Evolutionary conservation across 2,797 vertebrate genomes (phyloP).

Genomic region (Botia kubotai): DNA sequence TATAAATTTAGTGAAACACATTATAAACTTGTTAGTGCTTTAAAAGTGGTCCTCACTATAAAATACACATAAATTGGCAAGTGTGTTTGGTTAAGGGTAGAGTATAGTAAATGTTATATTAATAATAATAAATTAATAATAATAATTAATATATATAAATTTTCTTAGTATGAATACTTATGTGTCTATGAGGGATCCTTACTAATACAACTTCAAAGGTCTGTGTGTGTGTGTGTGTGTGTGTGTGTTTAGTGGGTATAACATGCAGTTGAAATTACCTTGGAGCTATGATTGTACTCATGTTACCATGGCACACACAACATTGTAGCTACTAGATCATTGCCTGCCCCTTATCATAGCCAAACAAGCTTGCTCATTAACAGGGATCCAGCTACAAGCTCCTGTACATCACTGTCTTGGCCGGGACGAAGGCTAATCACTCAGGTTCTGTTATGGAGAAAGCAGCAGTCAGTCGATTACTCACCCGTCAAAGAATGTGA

Average conservation of each 20-base stretch:
- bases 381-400: slow-evolving; percentile 78
- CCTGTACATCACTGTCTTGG: slow-evolving; percentile 88
- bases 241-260: neutral
- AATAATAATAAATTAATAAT: no score
- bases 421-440: slow-evolving; percentile 86
- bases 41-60: no score
- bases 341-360: slow-evolving; percentile 86
- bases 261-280: slow-evolving; percentile 51
- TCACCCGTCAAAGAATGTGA: slow-evolving; percentile 85
- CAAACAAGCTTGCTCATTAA: slow-evolving; percentile 88
- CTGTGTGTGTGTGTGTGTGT: neutral
- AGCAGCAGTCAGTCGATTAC: slow-evolving; percentile 89
- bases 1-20: no score
- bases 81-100: no score
- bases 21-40: no score
- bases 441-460: slow-evolving; percentile 87
- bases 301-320: slow-evolving; percentile 71
- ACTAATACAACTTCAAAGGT: neutral
- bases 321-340: slow-evolving; percentile 84
- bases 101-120: slow-evolving; percentile 2
- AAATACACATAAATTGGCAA: no score
- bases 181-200: no score
- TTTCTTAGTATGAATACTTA: neutral
- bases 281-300: slow-evolving; percentile 60
- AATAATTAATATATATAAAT: no score